Base-by-base conservation (phyloP, 2,797 vertebrate genomes). In the Fistularia tabacaria region DNA sequence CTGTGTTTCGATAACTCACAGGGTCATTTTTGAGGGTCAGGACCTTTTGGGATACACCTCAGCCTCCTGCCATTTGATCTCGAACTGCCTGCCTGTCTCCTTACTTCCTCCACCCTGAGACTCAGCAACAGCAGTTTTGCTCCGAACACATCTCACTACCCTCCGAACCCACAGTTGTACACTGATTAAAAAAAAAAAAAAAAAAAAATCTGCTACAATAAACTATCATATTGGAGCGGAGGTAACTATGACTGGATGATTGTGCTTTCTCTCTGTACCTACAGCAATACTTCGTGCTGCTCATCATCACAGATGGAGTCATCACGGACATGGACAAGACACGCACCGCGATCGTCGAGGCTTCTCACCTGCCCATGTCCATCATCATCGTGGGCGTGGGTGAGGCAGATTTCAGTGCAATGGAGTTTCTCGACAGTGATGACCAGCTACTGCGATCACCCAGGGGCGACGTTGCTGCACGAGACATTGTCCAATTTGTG, bases 401-500 rank as follows among this genome's bases (percentile, higher is more conserved):
- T 1, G 90, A 83, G 10, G 95, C 94, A 0, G 95, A 99, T 83
- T 99, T 99, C 0, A 71, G 72, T 3, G 92, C 94, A 46, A 99
- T 99, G 97, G 95, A 97, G 75, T 95, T 98, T 71, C 90, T 99
- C 7, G 97, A 98, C 67, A 93, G 93, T 0, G 95, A 99, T 0
- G 84, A 93, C 15, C 92, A 91, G 36, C 66, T 87, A 62, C 92
- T 99, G 52, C 76, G 72, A 11, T 89, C 95, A 0, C 74, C 88
- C 0, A 73, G 66, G 0, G 95, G 95, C 1, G 90, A 94, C 6
- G 53, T 85, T 0, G 96, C 95, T 12, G 64, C 91, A 11, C 89
- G 96, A 54, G 96, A 98, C 78, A 98, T 99, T n/a, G 96, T 99
- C 57, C 95, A 99, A 68, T 99, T 99, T 64, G 97, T 99, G 72